Conservation (phyloP, 1,140 invertebrate genomes). For the Leguminivora glycinivorella region DNA sequence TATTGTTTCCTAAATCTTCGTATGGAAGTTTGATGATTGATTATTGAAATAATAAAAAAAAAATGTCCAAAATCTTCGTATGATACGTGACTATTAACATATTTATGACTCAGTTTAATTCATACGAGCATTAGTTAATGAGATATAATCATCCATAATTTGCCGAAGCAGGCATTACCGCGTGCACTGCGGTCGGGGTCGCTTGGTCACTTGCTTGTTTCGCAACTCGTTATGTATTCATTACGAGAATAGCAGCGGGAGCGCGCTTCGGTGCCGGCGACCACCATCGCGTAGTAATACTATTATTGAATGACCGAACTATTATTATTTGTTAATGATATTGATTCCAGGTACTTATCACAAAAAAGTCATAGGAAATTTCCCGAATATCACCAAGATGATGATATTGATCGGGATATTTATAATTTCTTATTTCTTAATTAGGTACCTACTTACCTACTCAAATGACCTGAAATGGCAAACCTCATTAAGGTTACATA, state of each 20-base stretch:
- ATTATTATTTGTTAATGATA: no score
- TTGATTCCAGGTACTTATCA: no score
- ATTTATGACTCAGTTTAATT: background rate
- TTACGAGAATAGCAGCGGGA: conserved; percentile 4
- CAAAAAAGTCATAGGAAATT: no score
- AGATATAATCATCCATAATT: background rate
- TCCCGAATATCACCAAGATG: no score
- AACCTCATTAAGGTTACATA: no score
- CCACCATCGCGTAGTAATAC: background rate
- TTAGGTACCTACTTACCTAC: no score
- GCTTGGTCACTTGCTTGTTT: conserved; percentile 3
- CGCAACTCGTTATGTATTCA: conserved; percentile 27
- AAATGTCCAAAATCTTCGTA: no score
- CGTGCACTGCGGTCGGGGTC: background rate
- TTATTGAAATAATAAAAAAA: no score
- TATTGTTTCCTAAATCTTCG: background rate
- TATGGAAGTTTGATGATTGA: background rate
- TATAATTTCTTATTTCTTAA: no score
- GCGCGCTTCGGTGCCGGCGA: background rate
- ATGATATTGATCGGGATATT: no score
- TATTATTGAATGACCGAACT: background rate
- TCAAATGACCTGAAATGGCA: no score
- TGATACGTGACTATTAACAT: no score
- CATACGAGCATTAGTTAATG: background rate
- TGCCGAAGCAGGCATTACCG: background rate